Evolutionary conservation across 2,797 vertebrate species (phyloP).

Genomic region (Brachymystax lenok): DNA sequence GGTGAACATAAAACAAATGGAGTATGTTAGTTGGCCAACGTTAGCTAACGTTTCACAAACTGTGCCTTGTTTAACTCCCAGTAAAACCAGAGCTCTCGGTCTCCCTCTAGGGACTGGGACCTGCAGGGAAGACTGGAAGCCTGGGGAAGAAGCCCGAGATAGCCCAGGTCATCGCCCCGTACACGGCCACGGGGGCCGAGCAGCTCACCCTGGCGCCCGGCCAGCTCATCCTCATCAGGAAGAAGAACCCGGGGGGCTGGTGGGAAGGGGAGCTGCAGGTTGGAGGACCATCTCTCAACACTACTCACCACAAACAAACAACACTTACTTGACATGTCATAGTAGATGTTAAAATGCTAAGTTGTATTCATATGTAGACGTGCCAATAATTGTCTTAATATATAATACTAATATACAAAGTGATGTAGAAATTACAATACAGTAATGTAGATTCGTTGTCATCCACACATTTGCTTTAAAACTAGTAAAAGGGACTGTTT

Average conservation of each 20-base stretch:
- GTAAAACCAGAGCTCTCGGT: not conserved
- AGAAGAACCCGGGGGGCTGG: slow-evolving; percentile 99
- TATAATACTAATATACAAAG: not conserved
- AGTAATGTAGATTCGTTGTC: not conserved
- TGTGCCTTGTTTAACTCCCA: not conserved
- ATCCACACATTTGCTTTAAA: not conserved
- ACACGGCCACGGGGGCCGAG: slow-evolving; percentile 91
- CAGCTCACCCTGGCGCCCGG: slow-evolving; percentile 95
- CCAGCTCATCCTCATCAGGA: slow-evolving; percentile 95
- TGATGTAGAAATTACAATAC: too few species aligned
- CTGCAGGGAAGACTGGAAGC: slow-evolving; percentile 93
- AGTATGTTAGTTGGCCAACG: not conserved
- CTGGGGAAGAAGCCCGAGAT: slow-evolving; percentile 99
- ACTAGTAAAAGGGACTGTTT: not conserved
- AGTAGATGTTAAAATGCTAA: too few species aligned
- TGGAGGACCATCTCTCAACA: not conserved
- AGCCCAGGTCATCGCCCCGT: slow-evolving; percentile 95
- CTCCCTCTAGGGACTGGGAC: slow-evolving; percentile 81
- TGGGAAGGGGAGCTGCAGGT: slow-evolving; percentile 99
- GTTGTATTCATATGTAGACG: not conserved
- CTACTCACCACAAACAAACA: slow-evolving; percentile 9
- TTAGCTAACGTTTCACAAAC: not conserved
- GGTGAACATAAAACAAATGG: not conserved
- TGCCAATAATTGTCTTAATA: not conserved
- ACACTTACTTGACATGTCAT: not conserved